Base-by-base conservation (phyloP, 1,140 invertebrate species). In the Riptortus pedestris region DNA sequence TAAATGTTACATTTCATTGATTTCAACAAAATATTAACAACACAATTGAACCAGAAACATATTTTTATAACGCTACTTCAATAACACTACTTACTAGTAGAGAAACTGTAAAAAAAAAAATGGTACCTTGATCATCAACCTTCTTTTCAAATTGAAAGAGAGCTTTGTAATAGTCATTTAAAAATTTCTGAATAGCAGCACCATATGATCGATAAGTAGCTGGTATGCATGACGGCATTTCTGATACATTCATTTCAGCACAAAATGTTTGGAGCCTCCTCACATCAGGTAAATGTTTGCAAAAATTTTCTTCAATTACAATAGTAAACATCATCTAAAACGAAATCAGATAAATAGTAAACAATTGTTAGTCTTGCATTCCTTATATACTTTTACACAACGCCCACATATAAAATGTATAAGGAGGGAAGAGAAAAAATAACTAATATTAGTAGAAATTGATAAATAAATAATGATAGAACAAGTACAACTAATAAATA, bases 321-420 rank as follows among this genome's bases (percentile, higher is more conserved):
- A 55, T 26, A 9, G 51, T 24, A 55, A 55, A 55, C 51, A 55
- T 24, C 22, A 24, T 55, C 51, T 55, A 24, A 7, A 55, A 55
- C 18, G 22, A 9, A 55, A 26, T 9, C 1, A 26, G 31, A 38
- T 5, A 38, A 38, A 38, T 38, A 38, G 31, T 38, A 38, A 38
- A 38, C 14, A 7, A n/a, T n/a, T n/a, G n/a, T n/a, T n/a, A n/a
- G n/a, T n/a, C n/a, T n/a, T n/a, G n/a, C n/a, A n/a, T n/a, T n/a
- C n/a, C n/a, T n/a, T n/a, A n/a, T n/a, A n/a, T n/a, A n/a, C n/a
- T n/a, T n/a, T n/a, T n/a, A n/a, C n/a, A n/a, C n/a, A n/a, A n/a
- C n/a, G n/a, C n/a, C n/a, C n/a, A n/a, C n/a, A n/a, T n/a, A n/a
- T n/a, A n/a, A n/a, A n/a, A n/a, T n/a, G n/a, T n/a, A n/a, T n/a